Conservation (phyloP, 1,140 invertebrate species). For the Telenomus remus region DNA sequence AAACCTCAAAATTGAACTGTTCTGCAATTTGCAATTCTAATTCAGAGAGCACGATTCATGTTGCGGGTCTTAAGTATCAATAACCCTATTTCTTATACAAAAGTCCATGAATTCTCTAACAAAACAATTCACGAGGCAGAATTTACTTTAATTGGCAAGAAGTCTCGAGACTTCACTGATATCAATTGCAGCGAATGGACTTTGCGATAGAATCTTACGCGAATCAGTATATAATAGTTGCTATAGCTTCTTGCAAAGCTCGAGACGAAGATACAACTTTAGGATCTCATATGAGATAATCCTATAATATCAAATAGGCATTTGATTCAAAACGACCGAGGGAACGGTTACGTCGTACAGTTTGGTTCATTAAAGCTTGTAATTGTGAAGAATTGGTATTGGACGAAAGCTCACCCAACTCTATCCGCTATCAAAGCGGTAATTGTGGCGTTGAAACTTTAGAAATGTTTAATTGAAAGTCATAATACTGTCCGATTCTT, state of each 20-base stretch:
- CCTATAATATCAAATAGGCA: slow-evolving; percentile 52
- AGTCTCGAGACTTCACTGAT: slow-evolving; percentile 18
- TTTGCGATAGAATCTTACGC: slow-evolving; percentile 36
- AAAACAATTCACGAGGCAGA: slow-evolving; percentile 22
- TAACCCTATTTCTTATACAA: too few relatives aligned
- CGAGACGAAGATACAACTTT: slow-evolving; percentile 46
- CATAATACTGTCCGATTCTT: too few relatives aligned
- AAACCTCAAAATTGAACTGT: too few relatives aligned
- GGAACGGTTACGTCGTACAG: slow-evolving; percentile 33
- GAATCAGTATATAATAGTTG: slow-evolving; percentile 48
- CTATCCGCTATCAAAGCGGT: slow-evolving; percentile 8
- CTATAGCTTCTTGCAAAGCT: slow-evolving; percentile 44
- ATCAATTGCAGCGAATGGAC: slow-evolving; percentile 40
- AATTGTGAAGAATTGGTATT: slow-evolving; percentile 16
- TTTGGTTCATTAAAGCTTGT: slow-evolving; percentile 46
- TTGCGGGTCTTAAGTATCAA: too few relatives aligned
- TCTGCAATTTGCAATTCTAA: too few relatives aligned
- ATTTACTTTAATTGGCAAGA: slow-evolving; percentile 41
- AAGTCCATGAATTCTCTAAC: too few relatives aligned
- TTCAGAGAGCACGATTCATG: too few relatives aligned
- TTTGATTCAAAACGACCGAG: slow-evolving; percentile 37
- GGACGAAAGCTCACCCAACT: slow-evolving; percentile 14
- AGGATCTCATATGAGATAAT: slow-evolving; percentile 56
- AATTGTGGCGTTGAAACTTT: not conserved
- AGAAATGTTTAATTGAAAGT: too few relatives aligned